A percentile compares a stretch with the other conserved stretches of the same genome.
These are phyloP conservation scores for Agriopis marginaria DNA, from an alignment of 2,888 invertebrate genomes.

Conservation along the genomic window DNA sequence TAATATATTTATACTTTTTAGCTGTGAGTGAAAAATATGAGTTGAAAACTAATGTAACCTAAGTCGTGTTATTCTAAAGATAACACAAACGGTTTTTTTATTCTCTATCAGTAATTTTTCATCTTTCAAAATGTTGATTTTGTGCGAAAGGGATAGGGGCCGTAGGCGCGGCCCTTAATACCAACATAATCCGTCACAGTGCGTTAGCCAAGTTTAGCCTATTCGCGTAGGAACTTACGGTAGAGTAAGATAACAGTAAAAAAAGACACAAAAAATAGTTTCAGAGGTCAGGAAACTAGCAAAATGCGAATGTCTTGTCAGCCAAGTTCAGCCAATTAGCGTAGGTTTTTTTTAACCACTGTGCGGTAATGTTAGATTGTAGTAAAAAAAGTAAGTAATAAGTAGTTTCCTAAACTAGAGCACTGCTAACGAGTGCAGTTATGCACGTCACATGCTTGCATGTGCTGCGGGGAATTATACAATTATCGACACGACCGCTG, in stretches of 20 bases:
- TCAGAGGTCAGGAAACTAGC: slow-evolving; percentile 4
- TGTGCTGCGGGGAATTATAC: slow-evolving; percentile 40
- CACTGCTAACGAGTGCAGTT: slow-evolving; percentile 44
- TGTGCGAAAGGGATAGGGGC: too few species aligned
- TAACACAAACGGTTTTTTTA: too few species aligned
- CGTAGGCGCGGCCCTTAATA: background rate
- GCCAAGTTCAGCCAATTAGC: background rate
- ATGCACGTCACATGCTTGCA: slow-evolving; percentile 44
- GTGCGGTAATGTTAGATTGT: slow-evolving; percentile 11
- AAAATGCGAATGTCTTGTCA: background rate
- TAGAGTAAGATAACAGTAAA: slow-evolving; percentile 14
- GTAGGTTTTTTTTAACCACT: background rate
- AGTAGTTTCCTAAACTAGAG: slow-evolving; percentile 35
- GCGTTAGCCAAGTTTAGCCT: background rate
- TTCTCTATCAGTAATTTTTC: too few species aligned
- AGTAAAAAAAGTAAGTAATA: slow-evolving; percentile 27
- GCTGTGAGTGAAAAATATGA: too few species aligned
- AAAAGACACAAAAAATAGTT: slow-evolving; percentile 26
- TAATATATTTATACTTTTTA: too few species aligned
- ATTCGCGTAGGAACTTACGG: background rate
- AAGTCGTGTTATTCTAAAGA: too few species aligned
- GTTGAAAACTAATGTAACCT: too few species aligned
- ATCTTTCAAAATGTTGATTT: too few species aligned
- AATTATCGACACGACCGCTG: slow-evolving; percentile 44
- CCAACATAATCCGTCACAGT: background rate